Conservation (phyloP, 2,888 invertebrate genomes). For the Orchesella flavescens region DNA sequence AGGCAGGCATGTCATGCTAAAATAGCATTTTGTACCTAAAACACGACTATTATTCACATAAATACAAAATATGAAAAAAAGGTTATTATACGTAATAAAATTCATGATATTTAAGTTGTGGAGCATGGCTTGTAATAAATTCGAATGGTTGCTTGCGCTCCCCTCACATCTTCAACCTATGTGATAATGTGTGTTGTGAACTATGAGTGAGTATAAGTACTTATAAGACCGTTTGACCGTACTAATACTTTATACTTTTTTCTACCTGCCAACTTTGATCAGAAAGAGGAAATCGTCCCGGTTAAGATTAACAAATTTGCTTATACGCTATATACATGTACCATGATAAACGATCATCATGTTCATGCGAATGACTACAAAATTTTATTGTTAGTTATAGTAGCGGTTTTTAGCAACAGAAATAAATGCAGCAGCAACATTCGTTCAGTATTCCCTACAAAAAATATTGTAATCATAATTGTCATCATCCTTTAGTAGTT, state of each 20-base stretch:
- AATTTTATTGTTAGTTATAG: background rate
- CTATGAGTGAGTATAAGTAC: background rate
- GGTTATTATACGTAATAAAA: constrained; percentile 17
- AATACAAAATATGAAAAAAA: background rate
- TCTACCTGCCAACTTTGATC: too few relatives aligned
- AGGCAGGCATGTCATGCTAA: background rate
- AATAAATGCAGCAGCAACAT: background rate
- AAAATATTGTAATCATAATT: constrained; percentile 40
- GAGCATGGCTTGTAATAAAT: constrained; percentile 12
- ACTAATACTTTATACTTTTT: too few relatives aligned
- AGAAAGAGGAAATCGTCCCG: too few relatives aligned
- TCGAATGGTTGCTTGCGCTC: background rate
- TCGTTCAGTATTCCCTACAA: background rate
- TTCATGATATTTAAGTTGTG: background rate
- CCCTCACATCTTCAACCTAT: background rate
- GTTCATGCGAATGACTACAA: too few relatives aligned
- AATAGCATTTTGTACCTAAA: background rate
- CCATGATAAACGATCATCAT: background rate
- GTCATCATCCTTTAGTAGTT: constrained; percentile 47
- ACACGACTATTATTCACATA: background rate
- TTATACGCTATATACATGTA: background rate
- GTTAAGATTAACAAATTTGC: constrained; percentile 11
- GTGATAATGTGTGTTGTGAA: background rate
- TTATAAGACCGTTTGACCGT: too few relatives aligned
- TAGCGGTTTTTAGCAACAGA: background rate